Evolutionary conservation across 2,888 invertebrate species (phyloP).

Genomic region (Melikaiella ostensackeni): DNA sequence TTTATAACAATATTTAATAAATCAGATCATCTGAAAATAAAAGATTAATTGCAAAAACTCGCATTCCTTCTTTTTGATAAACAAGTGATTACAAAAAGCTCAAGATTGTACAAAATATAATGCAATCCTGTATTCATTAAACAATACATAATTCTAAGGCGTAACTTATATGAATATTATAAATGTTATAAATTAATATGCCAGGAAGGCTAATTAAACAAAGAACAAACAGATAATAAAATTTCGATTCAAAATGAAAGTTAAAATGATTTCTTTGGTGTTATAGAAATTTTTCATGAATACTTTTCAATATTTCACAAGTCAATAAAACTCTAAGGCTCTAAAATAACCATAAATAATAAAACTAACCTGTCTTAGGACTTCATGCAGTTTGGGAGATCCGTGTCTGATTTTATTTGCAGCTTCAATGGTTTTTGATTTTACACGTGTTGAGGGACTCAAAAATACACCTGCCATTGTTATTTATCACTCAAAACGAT

Average conservation of each 20-base stretch:
- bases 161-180: no score
- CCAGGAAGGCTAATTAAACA: no score
- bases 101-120: no score
- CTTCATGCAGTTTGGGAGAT: constrained; percentile 74
- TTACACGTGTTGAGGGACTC: constrained; percentile 59
- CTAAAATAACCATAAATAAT: background rate
- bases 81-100: no score
- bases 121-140: no score
- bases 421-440: constrained; percentile 63
- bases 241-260: background rate
- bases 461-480: constrained; percentile 58
- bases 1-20: no score
- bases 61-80: no score
- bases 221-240: background rate
- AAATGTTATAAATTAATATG: no score
- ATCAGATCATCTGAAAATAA: no score
- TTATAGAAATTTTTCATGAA: background rate
- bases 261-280: background rate
- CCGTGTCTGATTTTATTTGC: constrained; percentile 68
- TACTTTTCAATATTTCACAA: background rate
- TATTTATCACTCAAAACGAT: background rate
- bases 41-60: no score
- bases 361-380: constrained; percentile 73
- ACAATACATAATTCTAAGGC: no score
- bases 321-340: background rate